Base-by-base conservation (phyloP, 2,797 vertebrate species). In the Sebastes reedi region DNA sequence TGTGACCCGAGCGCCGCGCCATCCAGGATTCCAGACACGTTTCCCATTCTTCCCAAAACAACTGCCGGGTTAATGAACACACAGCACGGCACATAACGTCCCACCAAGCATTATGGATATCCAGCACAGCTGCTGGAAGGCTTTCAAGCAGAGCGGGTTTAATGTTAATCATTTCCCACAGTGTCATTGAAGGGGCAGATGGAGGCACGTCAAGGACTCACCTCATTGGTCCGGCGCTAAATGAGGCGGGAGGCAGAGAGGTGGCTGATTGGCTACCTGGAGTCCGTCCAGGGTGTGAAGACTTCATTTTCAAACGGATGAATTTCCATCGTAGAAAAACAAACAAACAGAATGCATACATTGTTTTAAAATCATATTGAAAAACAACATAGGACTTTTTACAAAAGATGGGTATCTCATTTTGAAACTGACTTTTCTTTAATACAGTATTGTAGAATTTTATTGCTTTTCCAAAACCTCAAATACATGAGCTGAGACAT, bases 41-140 rank as follows among this genome's bases (percentile, higher is more conserved):
- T 91, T 86, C 68, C 80, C 86, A 91, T 90, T 92, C 87, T 87
- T 87, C 64, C 77, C 67, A 29, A 85, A 88, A 88, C 89, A 90
- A 89, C 90, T 85, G 90, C 4, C 56, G 83, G 79, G 90, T 92
- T 92, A 91, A 92, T 92, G 84, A 90, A 89, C 91, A 87, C 83
- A 68, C 82, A 64, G 71, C 83, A 4, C 55, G 62, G 77, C 82
- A 73, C 86, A 86, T 25, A 83, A 61, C 54, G 67, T 66, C 88
- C 78, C 67, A 2, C 24, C 61, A 30, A 83, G 79, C 87, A 66
- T 81, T 74, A 67, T 70, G 80, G 82, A 42, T 50, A 32, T 83
- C 55, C 84, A 67, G 1, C 81, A 42, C 89, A 91, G 89, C 90
- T 92, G 91, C 88, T 78, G 67, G 25, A 6, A 29, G 76, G 76